These are phyloP conservation scores for Nephrotoma guestfalica DNA, from an alignment of 2,888 invertebrate species.

Conservation along the genomic window DNA sequence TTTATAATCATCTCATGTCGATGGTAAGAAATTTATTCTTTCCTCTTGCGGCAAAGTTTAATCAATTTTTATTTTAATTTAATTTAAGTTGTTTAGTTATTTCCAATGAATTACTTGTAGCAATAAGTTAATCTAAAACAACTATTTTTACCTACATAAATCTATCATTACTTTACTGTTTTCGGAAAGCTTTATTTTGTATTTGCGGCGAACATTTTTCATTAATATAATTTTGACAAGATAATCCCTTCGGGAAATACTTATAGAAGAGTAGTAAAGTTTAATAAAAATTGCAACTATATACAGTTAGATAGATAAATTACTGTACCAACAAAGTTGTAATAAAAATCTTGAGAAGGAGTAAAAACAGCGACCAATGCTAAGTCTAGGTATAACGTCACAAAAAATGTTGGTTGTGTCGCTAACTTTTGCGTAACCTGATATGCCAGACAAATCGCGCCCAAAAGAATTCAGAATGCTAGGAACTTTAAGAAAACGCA, in stretches of 20 bases:
- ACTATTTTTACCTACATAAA: background rate
- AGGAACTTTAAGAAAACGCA: no score
- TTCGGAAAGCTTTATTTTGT: background rate
- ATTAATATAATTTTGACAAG: background rate
- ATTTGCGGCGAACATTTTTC: background rate
- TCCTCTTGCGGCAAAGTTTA: background rate
- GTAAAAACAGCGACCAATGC: no score
- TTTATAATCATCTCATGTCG: background rate
- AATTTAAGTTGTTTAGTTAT: background rate
- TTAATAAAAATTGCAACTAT: no score
- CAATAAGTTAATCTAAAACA: background rate
- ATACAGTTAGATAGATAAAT: no score
- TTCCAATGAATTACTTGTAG: background rate
- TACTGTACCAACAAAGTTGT: no score
- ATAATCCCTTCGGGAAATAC: background rate
- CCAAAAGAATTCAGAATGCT: no score
- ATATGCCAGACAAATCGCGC: no score
- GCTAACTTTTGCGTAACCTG: no score
- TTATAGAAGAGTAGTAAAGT: no score
- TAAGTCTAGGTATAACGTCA: no score
- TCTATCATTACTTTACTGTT: background rate
- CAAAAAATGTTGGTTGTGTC: no score
- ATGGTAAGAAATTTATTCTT: background rate
- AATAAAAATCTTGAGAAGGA: no score
- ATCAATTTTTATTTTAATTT: background rate